phyloP scores from a whole-genome alignment of 2,888 invertebrate species.

The Lamellibrachia satsuma region DNA sequence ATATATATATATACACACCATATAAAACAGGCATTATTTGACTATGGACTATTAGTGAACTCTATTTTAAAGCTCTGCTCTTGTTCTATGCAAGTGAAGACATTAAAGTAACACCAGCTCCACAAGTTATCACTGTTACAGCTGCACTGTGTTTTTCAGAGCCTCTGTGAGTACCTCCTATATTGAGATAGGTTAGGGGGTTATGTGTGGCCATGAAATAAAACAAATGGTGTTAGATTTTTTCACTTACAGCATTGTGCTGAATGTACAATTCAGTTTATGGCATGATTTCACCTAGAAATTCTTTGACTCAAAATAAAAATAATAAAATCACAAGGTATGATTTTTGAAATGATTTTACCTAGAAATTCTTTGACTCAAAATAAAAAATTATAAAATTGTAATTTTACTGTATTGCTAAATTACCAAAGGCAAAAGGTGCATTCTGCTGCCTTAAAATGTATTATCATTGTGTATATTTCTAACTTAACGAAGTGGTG shows the following conservation, averaged over 20 bases:
- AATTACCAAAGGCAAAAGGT: not conserved
- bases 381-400: not conserved
- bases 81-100: not conserved
- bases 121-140: not conserved
- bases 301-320: not conserved
- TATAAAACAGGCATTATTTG: not conserved
- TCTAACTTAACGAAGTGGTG: not conserved
- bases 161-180: conserved; percentile 27
- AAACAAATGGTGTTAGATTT: too few species aligned
- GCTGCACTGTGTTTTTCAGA: not conserved
- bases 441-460: not conserved
- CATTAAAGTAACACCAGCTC: not conserved
- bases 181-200: not conserved
- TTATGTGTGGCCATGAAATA: too few species aligned
- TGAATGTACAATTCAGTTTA: too few species aligned
- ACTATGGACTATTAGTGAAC: not conserved
- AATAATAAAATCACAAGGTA: not conserved
- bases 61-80: too few species aligned
- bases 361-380: conserved; percentile 7
- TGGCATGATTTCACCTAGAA: not conserved
- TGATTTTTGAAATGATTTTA: not conserved
- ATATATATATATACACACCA: not conserved
- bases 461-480: not conserved
- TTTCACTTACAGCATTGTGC: too few species aligned
- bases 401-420: not conserved